A percentile compares a stretch with the other conserved stretches of the same genome.
These are phyloP conservation scores for Biston betularia DNA, from an alignment of 2,888 invertebrate genomes.

Conservation along the genomic window DNA sequence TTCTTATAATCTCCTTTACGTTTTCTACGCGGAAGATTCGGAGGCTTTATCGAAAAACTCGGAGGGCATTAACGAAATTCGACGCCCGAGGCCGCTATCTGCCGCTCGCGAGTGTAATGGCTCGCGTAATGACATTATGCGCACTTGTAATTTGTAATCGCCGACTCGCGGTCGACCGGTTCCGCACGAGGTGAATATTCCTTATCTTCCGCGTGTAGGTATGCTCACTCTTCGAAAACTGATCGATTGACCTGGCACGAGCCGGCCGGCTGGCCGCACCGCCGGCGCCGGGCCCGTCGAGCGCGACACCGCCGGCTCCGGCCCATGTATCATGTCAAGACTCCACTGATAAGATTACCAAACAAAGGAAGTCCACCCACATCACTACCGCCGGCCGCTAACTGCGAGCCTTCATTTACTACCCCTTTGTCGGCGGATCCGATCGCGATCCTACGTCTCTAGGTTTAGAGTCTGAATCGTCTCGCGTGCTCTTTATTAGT, in stretches of 20 bases:
- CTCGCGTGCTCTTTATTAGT: constrained; percentile 69
- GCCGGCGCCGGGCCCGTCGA: neutral
- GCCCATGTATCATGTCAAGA: constrained; percentile 82
- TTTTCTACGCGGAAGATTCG: constrained; percentile 58
- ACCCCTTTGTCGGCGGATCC: constrained; percentile 54
- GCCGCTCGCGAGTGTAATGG: constrained; percentile 58
- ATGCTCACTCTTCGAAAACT: constrained; percentile 60
- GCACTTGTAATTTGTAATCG: constrained; percentile 77
- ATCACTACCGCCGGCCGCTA: constrained; percentile 82
- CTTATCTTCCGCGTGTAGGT: constrained; percentile 59
- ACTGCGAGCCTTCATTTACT: constrained; percentile 82
- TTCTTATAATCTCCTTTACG: constrained; percentile 61
- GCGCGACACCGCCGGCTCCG: constrained; percentile 28
- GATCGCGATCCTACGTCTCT: constrained; percentile 64
- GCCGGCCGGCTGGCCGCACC: constrained; percentile 32
- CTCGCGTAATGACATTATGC: constrained; percentile 72
- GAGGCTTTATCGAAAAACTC: constrained; percentile 64
- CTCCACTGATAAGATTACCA: constrained; percentile 83
- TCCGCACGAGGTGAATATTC: constrained; percentile 60
- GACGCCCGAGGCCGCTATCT: constrained; percentile 60
- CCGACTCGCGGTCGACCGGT: constrained; percentile 68
- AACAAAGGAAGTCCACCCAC: constrained; percentile 86
- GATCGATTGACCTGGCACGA: constrained; percentile 60
- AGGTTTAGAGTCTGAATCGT: constrained; percentile 68
- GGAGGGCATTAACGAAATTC: constrained; percentile 64